Evolutionary conservation across 2,888 invertebrate species (phyloP), one percentile per base, ranked within the genome.

Genomic region (Tineola bisselliella): DNA sequence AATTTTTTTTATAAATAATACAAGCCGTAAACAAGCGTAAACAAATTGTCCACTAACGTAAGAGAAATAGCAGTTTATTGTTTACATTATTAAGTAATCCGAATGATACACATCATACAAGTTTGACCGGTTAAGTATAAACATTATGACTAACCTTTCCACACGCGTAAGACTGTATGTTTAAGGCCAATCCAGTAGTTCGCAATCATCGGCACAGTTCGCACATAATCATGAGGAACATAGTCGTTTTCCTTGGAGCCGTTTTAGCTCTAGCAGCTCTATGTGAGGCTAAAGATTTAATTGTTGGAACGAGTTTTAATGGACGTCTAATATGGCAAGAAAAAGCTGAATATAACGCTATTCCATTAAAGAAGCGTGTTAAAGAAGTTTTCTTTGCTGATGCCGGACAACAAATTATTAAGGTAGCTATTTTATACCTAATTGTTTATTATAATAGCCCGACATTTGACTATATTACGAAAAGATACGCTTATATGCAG

Each of bases 311-410:
- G 10, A 84, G 83, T 69, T 86, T 76, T 66, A 86, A 86, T 67
- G 75, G 76, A 64, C 73, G 84, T 65, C 69, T 86, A 61, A 38
- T 81, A 15, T 77, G 75, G 73, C 84, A 84, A 64, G 68, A 84
- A 64, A 86, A 86, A 65, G 81, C 81, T 1, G 86, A 84, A 61
- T 86, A 84, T 67, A 82, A 75, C 67, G 69, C 82, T 4, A 80
- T 86, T 63, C 87, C 84, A 2, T 68, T 86, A 5, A 86, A 84
- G 68, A 87, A 87, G 65, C 74, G 86, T 64, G 84, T 84, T 61
- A 87, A 87, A 66, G 86, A 87, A 67, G 78, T 79, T 15, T 87
- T 87, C 69, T 87, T 64, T 63, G 78, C 79, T 1, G 86, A 87
- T 64, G 78, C 86, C 0, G 83, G 80, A 54, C 84, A 87, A 62